A percentile compares a stretch with the other conserved stretches of the same genome.
Evolutionary conservation across 2,888 invertebrate genomes (phyloP).

Genomic region (Venusia cambrica): DNA sequence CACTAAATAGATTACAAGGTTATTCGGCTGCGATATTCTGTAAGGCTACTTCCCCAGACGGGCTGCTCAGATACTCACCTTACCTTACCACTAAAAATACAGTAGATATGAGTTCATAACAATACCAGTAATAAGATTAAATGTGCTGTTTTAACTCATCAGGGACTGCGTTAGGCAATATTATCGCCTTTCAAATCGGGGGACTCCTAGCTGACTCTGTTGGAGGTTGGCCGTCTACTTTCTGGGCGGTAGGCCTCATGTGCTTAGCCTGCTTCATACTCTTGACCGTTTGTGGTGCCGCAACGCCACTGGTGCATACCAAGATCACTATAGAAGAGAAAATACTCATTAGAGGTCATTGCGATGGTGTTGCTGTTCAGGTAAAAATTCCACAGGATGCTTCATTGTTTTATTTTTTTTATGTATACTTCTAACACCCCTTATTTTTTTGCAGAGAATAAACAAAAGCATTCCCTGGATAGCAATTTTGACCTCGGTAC

Average conservation of each 20-base stretch:
- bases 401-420: no score
- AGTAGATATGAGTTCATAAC: no score
- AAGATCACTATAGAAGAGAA: constrained; percentile 70
- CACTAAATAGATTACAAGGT: no score
- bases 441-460: constrained; percentile 36
- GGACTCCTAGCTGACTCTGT: constrained; percentile 80
- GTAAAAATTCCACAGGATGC: no score
- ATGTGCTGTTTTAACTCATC: no score
- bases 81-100: no score
- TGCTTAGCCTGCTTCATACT: constrained; percentile 70
- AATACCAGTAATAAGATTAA: no score
- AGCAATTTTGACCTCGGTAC: constrained; percentile 68
- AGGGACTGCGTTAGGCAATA: constrained; percentile 84
- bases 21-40: no score
- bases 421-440: no score
- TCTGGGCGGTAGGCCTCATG: constrained; percentile 80
- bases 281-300: constrained; percentile 67
- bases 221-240: constrained; percentile 84
- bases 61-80: no score
- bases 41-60: no score
- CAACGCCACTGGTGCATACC: constrained; percentile 66
- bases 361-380: constrained; percentile 33
- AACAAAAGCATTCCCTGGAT: constrained; percentile 70
- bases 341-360: constrained; percentile 56
- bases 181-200: constrained; percentile 82